These are phyloP conservation scores for Arremon aurantiirostris DNA, from an alignment of 2,797 vertebrate species.

Conservation along the genomic window DNA sequence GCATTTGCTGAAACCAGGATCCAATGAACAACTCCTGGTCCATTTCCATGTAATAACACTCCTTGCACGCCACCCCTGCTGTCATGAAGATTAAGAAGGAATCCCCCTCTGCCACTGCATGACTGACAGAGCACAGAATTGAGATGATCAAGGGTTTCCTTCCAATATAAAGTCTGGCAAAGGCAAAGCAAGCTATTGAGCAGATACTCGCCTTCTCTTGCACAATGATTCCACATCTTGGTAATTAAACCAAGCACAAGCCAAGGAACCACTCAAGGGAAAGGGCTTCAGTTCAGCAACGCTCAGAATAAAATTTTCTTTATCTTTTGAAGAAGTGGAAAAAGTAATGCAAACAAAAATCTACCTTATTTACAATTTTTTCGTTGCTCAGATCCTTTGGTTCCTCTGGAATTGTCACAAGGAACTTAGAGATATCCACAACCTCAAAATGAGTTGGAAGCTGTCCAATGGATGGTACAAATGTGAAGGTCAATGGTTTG, in stretches of 20 bases:
- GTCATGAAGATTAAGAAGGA: not conserved
- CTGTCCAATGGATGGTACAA: slow-evolving; percentile 81
- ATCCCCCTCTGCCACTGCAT: not conserved
- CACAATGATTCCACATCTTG: not conserved
- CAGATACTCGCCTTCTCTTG: not conserved
- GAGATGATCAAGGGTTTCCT: not conserved
- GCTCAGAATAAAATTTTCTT: not conserved
- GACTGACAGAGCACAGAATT: not conserved
- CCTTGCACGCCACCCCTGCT: not conserved
- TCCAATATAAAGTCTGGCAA: not conserved
- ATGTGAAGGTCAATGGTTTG: slow-evolving; percentile 80
- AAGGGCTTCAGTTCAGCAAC: not conserved
- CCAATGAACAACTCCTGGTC: not conserved
- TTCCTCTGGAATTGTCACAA: slow-evolving; percentile 70
- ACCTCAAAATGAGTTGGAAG: slow-evolving; percentile 79
- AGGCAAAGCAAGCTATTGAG: not conserved
- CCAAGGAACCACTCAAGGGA: not conserved
- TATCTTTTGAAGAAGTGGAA: not conserved
- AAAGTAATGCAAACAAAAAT: slow-evolving; percentile 6
- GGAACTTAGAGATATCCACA: slow-evolving; percentile 66
- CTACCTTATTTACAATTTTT: slow-evolving; percentile 71
- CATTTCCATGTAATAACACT: not conserved
- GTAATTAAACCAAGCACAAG: not conserved
- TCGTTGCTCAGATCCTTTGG: slow-evolving; percentile 46
- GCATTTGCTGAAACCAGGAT: not conserved